Percentiles rank a stretch among this genome's conserved stretches.
phyloP scores from a whole-genome alignment of 2,113 vertebrate species.

The Pitta sordida region DNA sequence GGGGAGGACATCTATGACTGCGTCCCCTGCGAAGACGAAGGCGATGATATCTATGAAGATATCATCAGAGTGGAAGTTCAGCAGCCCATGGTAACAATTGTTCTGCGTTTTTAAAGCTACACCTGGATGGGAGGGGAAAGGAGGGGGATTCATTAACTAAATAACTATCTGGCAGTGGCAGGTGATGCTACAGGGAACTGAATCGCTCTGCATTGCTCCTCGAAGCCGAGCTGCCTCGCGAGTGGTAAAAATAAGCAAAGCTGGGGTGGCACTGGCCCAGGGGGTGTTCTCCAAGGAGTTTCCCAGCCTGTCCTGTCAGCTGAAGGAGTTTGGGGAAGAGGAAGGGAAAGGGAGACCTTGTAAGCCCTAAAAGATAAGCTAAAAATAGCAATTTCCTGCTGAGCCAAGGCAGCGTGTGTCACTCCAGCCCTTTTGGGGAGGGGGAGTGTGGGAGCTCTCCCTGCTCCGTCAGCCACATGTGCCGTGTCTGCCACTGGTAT shows the following conservation, averaged over 20 bases:
- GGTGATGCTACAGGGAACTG: background rate
- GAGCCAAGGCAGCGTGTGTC: background rate
- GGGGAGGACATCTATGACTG: constrained; percentile 98
- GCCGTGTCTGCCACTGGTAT: background rate
- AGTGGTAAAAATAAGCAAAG: background rate
- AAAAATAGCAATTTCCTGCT: background rate
- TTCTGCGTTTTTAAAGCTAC: background rate
- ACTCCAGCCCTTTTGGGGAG: background rate
- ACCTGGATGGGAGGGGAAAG: background rate
- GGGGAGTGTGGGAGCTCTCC: background rate
- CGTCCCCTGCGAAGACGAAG: constrained; percentile 94
- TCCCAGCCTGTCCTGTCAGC: background rate
- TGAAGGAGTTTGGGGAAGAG: background rate
- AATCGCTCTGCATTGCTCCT: background rate
- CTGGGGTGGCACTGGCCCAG: background rate
- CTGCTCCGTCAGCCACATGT: background rate
- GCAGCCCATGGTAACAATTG: constrained; percentile 90
- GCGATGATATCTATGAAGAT: constrained; percentile 97
- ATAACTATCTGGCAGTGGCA: background rate
- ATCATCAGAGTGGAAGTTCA: constrained; percentile 98
- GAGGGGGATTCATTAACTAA: background rate
- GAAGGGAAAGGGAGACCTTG: background rate
- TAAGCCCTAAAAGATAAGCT: background rate
- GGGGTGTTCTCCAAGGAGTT: background rate
- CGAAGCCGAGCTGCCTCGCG: accelerated